Percentiles rank a stretch among this genome's conserved stretches.
Evolutionary conservation across 2,888 invertebrate genomes (phyloP).

Genomic region (Opisthograptis luteolata): DNA sequence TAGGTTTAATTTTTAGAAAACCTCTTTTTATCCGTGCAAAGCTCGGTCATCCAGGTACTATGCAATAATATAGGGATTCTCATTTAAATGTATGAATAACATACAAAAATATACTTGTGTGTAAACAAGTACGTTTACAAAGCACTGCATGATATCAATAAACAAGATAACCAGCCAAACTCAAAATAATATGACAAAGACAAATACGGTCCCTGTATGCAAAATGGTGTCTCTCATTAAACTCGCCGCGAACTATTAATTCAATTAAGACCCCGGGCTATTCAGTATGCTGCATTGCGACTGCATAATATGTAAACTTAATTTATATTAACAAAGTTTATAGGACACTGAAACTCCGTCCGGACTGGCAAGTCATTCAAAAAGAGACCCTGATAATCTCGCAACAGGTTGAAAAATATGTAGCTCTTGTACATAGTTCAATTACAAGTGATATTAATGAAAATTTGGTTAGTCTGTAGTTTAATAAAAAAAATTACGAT

Average conservation of each 20-base stretch:
- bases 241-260: conserved; percentile 60
- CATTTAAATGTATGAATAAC: no score
- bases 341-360: not conserved
- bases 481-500: no score
- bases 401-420: not conserved
- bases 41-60: no score
- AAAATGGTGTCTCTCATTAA: conserved; percentile 40
- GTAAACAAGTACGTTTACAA: no score
- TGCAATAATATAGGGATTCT: no score
- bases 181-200: conserved; percentile 26
- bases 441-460: no score
- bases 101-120: no score
- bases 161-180: not conserved
- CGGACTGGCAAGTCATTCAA: not conserved
- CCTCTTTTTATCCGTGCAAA: no score
- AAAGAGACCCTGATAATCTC: not conserved
- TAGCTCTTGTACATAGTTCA: no score
- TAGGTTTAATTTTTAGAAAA: no score
- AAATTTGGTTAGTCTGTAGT: no score
- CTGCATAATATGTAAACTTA: conserved; percentile 29
- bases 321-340: conserved; percentile 20
- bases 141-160: no score
- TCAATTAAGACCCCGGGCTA: conserved; percentile 47
- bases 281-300: conserved; percentile 44
- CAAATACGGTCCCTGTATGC: conserved; percentile 10